These are phyloP conservation scores for Caracal caracal DNA, from an alignment of 2,113 vertebrate species.

Conservation along the genomic window DNA sequence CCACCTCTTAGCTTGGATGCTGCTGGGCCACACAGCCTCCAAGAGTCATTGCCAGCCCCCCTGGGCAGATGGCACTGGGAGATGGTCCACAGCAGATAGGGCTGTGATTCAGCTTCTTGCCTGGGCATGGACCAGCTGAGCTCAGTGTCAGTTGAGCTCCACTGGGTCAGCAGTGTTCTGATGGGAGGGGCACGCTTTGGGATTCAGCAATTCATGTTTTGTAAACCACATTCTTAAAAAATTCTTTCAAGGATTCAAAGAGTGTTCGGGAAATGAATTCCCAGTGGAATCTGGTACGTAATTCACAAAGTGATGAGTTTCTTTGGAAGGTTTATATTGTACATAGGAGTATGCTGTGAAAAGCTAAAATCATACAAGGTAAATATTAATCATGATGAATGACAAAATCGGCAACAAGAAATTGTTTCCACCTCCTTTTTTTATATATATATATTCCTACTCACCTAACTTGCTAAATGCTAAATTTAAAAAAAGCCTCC, in stretches of 20 bases:
- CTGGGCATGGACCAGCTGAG: neutral
- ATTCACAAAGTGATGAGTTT: neutral
- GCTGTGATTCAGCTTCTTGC: neutral
- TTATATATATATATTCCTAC: neutral
- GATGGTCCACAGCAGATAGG: neutral
- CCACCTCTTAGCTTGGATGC: neutral
- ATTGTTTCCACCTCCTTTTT: neutral
- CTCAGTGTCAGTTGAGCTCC: too few relatives aligned
- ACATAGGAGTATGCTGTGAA: neutral
- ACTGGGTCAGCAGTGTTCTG: neutral
- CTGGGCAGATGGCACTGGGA: neutral
- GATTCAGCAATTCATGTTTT: neutral
- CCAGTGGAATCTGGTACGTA: neutral
- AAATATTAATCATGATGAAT: neutral
- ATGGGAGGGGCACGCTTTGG: neutral
- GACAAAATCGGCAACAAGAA: constrained; percentile 15
- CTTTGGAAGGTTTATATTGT: neutral
- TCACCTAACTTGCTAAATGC: neutral
- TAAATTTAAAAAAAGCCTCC: neutral
- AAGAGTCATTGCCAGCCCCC: neutral
- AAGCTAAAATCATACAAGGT: neutral
- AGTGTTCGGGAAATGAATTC: neutral
- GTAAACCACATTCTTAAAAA: neutral
- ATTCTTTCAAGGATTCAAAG: neutral
- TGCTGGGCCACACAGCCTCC: neutral